Conservation (phyloP, 2,113 vertebrate genomes). For the Nycticryphes semicollaris region DNA sequence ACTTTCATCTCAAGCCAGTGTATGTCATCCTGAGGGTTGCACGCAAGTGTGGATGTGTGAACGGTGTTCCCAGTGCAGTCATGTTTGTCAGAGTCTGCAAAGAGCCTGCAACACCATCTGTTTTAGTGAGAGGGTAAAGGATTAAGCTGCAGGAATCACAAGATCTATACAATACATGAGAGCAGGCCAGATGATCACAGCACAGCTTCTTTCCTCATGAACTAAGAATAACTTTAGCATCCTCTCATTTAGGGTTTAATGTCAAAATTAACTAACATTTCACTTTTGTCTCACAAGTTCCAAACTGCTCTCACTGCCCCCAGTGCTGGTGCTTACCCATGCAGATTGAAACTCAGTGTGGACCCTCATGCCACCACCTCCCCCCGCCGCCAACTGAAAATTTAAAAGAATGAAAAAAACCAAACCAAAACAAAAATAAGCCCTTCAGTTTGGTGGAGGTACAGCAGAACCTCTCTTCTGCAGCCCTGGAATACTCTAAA, state of each 20-base stretch:
- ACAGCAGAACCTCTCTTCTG: not conserved
- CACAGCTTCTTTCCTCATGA: not conserved
- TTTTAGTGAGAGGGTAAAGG: constrained; percentile 8
- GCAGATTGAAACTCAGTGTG: not conserved
- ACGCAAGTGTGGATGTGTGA: not conserved
- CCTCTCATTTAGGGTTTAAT: not conserved
- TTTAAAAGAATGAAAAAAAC: not conserved
- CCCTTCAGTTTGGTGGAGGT: not conserved
- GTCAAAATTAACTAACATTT: not conserved
- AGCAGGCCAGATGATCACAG: not conserved
- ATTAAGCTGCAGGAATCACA: constrained; percentile 20
- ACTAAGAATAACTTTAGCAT: constrained; percentile 30
- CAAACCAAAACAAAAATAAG: not conserved
- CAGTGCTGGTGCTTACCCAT: not conserved
- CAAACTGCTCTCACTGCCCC: not conserved
- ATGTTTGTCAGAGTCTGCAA: constrained; percentile 36
- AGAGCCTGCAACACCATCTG: constrained; percentile 53
- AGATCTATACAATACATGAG: not conserved
- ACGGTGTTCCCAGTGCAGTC: not conserved
- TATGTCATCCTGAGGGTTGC: not conserved
- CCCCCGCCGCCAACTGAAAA: not conserved
- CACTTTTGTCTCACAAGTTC: not conserved
- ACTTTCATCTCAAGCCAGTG: not conserved
- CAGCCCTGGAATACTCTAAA: not conserved
- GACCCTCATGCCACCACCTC: not conserved